A percentile compares a stretch with the other conserved stretches of the same genome.
Conservation (phyloP, 2,797 vertebrate genomes). For the Leontocebus nigricollis region DNA sequence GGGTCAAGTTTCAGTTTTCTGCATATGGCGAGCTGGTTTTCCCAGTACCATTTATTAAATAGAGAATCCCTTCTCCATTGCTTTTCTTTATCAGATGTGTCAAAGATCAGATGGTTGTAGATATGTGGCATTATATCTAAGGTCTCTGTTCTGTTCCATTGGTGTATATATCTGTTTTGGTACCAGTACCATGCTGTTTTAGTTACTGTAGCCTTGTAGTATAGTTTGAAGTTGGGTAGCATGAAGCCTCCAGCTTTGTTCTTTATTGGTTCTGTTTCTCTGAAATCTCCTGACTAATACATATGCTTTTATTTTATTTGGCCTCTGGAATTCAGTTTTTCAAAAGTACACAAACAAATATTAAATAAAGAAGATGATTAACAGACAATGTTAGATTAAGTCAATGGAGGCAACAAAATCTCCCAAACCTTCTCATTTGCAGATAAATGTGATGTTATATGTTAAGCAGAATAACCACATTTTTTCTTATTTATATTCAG, state of each 20-base stretch:
- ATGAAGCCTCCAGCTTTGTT: not conserved
- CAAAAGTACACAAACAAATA: not conserved
- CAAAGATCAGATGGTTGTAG: not conserved
- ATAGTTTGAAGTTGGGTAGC: not conserved
- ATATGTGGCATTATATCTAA: not conserved
- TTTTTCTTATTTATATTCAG: conserved; percentile 52
- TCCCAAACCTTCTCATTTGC: conserved; percentile 20
- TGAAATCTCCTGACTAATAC: not conserved
- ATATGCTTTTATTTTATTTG: not conserved
- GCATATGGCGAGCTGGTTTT: not conserved
- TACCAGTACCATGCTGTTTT: not conserved
- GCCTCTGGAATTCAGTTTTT: not conserved
- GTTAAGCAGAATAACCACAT: not conserved
- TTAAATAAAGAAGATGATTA: not conserved
- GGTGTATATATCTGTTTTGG: not conserved
- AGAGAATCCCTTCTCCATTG: not conserved
- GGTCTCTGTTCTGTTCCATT: not conserved
- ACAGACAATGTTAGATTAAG: conserved; percentile 32
- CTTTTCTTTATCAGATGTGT: not conserved
- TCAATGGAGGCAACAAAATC: not conserved
- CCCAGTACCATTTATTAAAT: not conserved
- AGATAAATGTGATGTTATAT: conserved; percentile 16
- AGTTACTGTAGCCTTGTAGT: not conserved
- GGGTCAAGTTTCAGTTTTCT: not conserved
- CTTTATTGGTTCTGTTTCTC: not conserved